Conservation (phyloP, 1,140 invertebrate species). For the Drosophila ohnishii region DNA sequence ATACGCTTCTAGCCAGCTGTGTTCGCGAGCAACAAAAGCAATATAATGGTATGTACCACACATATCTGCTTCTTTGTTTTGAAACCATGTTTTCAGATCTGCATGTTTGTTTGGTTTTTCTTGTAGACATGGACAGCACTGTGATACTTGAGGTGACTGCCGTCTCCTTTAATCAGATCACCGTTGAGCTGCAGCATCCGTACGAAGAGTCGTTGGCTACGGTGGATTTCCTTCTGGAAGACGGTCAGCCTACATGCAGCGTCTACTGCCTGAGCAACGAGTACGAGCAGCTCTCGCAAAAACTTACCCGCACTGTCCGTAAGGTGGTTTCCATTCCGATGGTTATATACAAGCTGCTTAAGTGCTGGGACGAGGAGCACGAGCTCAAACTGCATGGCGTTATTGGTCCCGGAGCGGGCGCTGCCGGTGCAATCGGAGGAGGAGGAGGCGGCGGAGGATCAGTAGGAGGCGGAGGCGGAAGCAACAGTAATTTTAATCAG, state of each 20-base stretch:
- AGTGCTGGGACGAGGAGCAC: constrained; percentile 86
- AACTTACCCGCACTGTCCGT: constrained; percentile 93
- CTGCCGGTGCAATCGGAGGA: constrained; percentile 69
- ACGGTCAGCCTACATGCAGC: constrained; percentile 88
- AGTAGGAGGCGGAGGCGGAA: constrained; percentile 18
- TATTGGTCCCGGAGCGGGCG: constrained; percentile 83
- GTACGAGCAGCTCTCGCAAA: constrained; percentile 86
- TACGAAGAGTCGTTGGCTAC: constrained; percentile 96
- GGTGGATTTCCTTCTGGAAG: constrained; percentile 93
- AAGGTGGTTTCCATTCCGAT: constrained; percentile 95
- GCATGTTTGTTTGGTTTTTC: neutral
- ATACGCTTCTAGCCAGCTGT: constrained; percentile 93
- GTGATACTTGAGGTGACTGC: constrained; percentile 96
- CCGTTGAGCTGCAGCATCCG: constrained; percentile 96
- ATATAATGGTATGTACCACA: constrained; percentile 84
- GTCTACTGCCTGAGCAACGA: constrained; percentile 85
- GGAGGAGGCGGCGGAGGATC: constrained; percentile 31
- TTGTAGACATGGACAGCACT: constrained; percentile 89
- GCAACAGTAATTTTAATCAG: constrained; percentile 46
- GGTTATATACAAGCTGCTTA: constrained; percentile 89
- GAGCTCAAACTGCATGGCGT: constrained; percentile 83
- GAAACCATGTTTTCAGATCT: neutral
- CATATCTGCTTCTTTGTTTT: no score
- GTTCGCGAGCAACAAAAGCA: constrained; percentile 90
- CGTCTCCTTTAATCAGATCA: constrained; percentile 93